Evolutionary conservation across 2,113 vertebrate genomes (phyloP).

Genomic region (Chroicocephalus ridibundus): DNA sequence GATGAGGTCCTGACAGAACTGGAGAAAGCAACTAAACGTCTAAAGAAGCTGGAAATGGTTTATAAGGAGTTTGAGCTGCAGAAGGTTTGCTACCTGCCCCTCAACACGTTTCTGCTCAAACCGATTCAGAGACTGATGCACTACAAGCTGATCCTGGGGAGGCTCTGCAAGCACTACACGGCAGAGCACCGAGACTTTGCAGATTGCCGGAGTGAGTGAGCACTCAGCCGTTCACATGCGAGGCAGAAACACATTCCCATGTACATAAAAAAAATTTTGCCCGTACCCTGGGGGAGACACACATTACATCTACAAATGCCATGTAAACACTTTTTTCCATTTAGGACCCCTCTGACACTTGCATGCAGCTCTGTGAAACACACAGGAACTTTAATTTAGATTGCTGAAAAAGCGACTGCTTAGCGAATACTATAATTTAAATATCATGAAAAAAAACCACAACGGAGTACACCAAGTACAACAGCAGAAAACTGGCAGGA

Average conservation of each 20-base stretch:
- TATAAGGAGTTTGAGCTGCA: conserved; percentile 95
- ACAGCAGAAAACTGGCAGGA: background rate
- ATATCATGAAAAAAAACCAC: background rate
- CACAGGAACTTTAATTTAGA: background rate
- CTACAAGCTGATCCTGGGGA: conserved; percentile 89
- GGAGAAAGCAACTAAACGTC: conserved; percentile 84
- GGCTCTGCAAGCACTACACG: conserved; percentile 84
- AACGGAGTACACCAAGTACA: background rate
- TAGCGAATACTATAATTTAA: background rate
- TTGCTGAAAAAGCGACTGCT: background rate
- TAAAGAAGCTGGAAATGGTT: conserved; percentile 86
- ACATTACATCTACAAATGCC: background rate
- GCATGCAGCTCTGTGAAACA: background rate
- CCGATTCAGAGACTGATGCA: conserved; percentile 93
- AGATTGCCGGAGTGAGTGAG: conserved; percentile 83
- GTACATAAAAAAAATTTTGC: fast-evolving
- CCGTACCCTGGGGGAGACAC: background rate
- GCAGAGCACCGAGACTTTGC: conserved; percentile 78
- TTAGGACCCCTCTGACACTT: background rate
- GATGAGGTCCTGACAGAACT: conserved; percentile 87
- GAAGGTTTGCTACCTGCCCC: conserved; percentile 95
- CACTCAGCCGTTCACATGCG: fast-evolving
- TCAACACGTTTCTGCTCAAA: conserved; percentile 92
- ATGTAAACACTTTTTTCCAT: background rate
- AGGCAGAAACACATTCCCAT: background rate